Evolutionary conservation across 2,797 vertebrate genomes (phyloP).

Genomic region (Erethizon dorsatum): DNA sequence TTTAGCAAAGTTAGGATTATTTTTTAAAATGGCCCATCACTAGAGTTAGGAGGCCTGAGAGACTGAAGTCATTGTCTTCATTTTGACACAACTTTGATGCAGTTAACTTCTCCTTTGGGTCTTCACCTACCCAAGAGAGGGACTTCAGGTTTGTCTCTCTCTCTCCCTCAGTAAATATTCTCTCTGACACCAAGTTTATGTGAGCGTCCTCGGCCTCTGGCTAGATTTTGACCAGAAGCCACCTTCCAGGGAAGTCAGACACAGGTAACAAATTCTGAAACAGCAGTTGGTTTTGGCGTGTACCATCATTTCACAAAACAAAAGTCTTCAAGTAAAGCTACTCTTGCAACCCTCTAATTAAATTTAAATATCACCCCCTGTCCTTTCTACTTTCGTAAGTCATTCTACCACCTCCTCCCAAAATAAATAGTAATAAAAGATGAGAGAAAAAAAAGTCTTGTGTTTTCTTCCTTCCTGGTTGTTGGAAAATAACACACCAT

Average conservation of each 20-base stretch:
- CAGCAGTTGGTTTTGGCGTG: not conserved
- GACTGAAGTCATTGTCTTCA: not conserved
- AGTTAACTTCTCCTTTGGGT: not conserved
- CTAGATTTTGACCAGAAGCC: conserved; percentile 26
- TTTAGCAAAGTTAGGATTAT: conserved; percentile 28
- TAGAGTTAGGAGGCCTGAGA: not conserved
- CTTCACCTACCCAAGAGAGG: too few relatives aligned
- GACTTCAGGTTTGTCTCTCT: too few relatives aligned
- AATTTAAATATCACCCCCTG: not conserved
- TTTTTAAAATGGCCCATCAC: not conserved
- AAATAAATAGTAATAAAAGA: not conserved
- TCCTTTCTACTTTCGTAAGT: not conserved
- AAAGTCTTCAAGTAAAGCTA: conserved; percentile 4
- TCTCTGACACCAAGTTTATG: not conserved
- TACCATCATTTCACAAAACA: not conserved
- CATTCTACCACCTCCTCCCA: not conserved
- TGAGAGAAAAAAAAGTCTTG: not conserved
- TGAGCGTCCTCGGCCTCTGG: not conserved
- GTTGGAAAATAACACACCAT: conserved; percentile 73
- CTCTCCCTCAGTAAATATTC: not conserved
- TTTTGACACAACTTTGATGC: not conserved
- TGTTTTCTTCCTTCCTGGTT: conserved; percentile 83
- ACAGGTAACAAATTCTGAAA: conserved; percentile 1
- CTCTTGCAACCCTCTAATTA: not conserved
- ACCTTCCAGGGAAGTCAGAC: not conserved